Percentiles rank a stretch among this genome's conserved stretches.
Evolutionary conservation across 2,888 invertebrate species (phyloP).

Genomic region (Ryuthela nishihirai): DNA sequence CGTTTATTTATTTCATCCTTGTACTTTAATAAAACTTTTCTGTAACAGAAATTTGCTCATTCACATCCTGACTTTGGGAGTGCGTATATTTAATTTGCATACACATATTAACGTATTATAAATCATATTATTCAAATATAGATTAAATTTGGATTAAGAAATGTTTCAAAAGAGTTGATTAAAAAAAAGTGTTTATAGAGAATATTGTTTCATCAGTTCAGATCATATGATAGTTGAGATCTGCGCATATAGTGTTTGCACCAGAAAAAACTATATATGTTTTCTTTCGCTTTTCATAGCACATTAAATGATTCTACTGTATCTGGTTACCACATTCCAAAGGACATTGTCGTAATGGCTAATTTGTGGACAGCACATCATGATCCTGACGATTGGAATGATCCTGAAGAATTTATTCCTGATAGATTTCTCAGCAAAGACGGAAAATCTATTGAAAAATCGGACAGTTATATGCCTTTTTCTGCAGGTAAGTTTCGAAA

Average conservation of each 20-base stretch:
- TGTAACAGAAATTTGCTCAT: too few relatives aligned
- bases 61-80: too few relatives aligned
- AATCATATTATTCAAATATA: too few relatives aligned
- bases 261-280: not conserved
- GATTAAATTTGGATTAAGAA: too few relatives aligned
- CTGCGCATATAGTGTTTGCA: not conserved
- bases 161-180: too few relatives aligned
- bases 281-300: conserved; percentile 1
- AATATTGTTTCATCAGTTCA: too few relatives aligned
- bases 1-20: too few relatives aligned
- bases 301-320: conserved; percentile 19
- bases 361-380: conserved; percentile 34
- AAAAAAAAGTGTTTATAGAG: too few relatives aligned
- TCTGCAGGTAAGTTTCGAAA: conserved; percentile 5
- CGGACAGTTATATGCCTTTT: conserved; percentile 29
- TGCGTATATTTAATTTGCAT: too few relatives aligned
- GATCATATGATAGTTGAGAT: too few relatives aligned
- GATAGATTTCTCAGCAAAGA: conserved; percentile 26
- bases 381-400: conserved; percentile 18
- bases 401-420: conserved; percentile 33
- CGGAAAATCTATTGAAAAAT: not conserved
- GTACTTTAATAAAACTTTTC: too few relatives aligned
- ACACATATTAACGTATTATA: too few relatives aligned
- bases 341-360: conserved; percentile 20
- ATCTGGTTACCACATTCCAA: conserved; percentile 32